Conservation (phyloP, 1,140 invertebrate species). For the Hormaphis cornu region DNA sequence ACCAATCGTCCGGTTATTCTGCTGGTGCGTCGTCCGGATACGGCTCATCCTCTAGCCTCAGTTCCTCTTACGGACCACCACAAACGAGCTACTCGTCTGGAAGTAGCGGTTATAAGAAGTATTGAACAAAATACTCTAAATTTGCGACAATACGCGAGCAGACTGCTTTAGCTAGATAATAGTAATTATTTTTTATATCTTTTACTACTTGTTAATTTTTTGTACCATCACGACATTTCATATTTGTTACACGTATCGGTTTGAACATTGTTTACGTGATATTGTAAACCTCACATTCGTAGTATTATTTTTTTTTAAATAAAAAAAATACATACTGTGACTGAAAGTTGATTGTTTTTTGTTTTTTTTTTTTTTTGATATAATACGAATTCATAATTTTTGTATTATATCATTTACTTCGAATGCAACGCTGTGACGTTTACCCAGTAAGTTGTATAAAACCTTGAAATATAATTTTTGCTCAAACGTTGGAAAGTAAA, state of each 20-base stretch:
- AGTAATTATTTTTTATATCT: background rate
- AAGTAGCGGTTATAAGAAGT: conserved; percentile 1
- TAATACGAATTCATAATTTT: too few species aligned
- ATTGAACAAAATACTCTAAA: background rate
- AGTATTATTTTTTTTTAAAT: background rate
- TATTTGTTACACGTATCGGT: conserved; percentile 4
- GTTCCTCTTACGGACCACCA: conserved; percentile 9
- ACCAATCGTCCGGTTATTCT: background rate
- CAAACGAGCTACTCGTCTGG: background rate
- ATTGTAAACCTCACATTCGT: background rate
- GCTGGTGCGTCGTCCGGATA: background rate
- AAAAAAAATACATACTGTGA: background rate
- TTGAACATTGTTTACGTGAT: background rate
- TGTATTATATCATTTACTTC: too few species aligned
- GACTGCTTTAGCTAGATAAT: background rate
- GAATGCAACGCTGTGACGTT: too few species aligned
- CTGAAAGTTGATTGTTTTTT: too few species aligned
- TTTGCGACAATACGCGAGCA: background rate
- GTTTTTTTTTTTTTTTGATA: too few species aligned
- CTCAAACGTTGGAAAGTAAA: too few species aligned
- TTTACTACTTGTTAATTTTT: background rate
- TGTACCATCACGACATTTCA: background rate
- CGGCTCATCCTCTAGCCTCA: background rate
- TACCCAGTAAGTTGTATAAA: too few species aligned
- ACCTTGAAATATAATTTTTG: too few species aligned